These are phyloP conservation scores for Triplophysa rosa DNA, from an alignment of 2,113 vertebrate species.

Conservation along the genomic window DNA sequence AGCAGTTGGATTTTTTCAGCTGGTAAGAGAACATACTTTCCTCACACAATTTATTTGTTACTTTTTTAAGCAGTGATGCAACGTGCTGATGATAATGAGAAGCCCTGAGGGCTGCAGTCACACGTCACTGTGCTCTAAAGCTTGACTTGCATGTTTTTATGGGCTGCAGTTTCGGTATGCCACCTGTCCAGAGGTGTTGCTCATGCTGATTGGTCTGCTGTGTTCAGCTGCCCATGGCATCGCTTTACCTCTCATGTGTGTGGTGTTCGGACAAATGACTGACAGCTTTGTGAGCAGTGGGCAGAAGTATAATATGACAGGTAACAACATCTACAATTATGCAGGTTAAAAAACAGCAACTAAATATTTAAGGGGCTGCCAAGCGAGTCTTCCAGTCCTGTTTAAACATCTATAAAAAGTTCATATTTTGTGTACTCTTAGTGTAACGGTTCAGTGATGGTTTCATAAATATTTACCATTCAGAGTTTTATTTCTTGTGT, in stretches of 20 bases:
- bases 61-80: neutral
- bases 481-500: neutral
- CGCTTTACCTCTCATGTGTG: slow-evolving; percentile 53
- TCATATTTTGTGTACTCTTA: neutral
- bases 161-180: slow-evolving; percentile 54
- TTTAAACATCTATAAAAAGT: neutral
- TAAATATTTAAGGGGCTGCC: neutral
- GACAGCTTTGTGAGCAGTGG: slow-evolving; percentile 63
- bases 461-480: slow-evolving; percentile 10
- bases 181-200: slow-evolving; percentile 48
- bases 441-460: neutral
- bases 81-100: neutral
- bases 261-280: slow-evolving; percentile 64
- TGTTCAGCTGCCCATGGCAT: slow-evolving; percentile 56
- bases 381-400: neutral
- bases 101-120: neutral
- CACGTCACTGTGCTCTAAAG: neutral
- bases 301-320: slow-evolving; percentile 48
- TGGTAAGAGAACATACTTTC: slow-evolving; percentile 46
- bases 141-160: slow-evolving; percentile 25
- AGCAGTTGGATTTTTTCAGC: slow-evolving; percentile 55
- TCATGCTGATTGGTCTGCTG: slow-evolving; percentile 60
- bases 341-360: neutral
- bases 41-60: neutral
- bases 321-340: slow-evolving; percentile 28